phyloP scores from a whole-genome alignment of 2,888 invertebrate genomes.

The Pristionchus mayeri region DNA sequence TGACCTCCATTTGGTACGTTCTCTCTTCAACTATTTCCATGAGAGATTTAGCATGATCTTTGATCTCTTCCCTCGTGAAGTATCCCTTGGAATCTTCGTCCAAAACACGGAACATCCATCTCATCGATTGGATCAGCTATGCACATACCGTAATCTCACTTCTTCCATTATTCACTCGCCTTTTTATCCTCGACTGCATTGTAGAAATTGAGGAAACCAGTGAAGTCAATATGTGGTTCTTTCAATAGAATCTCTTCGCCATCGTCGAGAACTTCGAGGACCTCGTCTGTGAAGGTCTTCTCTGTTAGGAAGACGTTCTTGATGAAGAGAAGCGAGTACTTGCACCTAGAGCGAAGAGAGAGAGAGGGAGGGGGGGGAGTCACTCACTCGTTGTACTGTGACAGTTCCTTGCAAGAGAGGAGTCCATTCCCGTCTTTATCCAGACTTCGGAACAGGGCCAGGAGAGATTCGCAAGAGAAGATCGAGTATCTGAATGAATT shows the following conservation, averaged over 20 bases:
- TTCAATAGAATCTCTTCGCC: too few species aligned
- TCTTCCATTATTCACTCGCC: neutral
- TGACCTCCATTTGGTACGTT: neutral
- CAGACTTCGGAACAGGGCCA: neutral
- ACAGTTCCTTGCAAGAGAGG: neutral
- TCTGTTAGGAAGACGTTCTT: slow-evolving; percentile 17
- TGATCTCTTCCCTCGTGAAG: neutral
- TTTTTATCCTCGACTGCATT: slow-evolving; percentile 41
- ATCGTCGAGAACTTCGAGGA: too few species aligned
- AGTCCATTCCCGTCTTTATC: slow-evolving; percentile 17
- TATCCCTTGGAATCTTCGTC: slow-evolving; percentile 31
- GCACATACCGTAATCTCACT: neutral
- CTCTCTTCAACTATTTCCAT: neutral
- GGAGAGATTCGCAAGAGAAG: neutral
- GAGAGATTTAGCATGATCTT: slow-evolving; percentile 11
- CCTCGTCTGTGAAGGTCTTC: slow-evolving; percentile 44
- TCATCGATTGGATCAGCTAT: slow-evolving; percentile 26
- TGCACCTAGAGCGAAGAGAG: neutral
- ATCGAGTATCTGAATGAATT: slow-evolving; percentile 5
- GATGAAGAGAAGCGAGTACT: slow-evolving; percentile 31
- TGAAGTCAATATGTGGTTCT: slow-evolving; percentile 34
- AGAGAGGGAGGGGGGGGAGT: neutral
- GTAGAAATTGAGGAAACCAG: slow-evolving; percentile 35
- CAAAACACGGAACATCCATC: slow-evolving; percentile 41
- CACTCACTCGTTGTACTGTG: slow-evolving; percentile 23